Evolutionary conservation across 2,888 invertebrate genomes (phyloP), one percentile per base, ranked within the genome.

Genomic region (Eudasyphora cyanicolor): DNA sequence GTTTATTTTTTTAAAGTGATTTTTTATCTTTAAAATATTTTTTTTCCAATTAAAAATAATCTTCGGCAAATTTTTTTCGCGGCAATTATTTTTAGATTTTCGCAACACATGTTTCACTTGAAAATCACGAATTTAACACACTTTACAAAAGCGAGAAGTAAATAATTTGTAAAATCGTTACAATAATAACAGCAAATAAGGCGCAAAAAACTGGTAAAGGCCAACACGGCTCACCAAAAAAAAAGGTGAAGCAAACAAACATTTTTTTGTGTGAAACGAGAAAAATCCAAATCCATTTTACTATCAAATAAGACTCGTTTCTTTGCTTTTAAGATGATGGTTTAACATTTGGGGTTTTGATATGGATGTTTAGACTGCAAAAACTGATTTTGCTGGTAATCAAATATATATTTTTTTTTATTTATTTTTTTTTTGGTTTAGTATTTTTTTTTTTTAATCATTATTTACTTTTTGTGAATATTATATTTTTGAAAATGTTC

Each of bases 51-150:
- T 2, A 51, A 21, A 21, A n/a, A n/a, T n/a, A n/a, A n/a, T n/a
- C n/a, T n/a, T n/a, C n/a, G n/a, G n/a, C n/a, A n/a, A n/a, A n/a
- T n/a, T n/a, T n/a, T 60, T 60, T 60, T 60, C 12, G 24, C 4
- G 24, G 60, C 19, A n/a, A 27, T 60, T 27, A 27, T 29, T 21
- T 51, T 19, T n/a, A n/a, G n/a, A n/a, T n/a, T n/a, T n/a, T n/a
- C n/a, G n/a, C 14, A 12, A 24, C 57, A 12, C 19, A 21, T 2
- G 4, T 17, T 8, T 21, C 12, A 38, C 21, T 10, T 10, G 32
- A 32, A 27, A 64, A 64, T 67, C 67, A 67, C 67, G 67, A 67
- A 42, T 67, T 67, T 67, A 67, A 67, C 42, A 67, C 67, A 67
- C 67, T 67, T 67, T 67, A 42, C n/a, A n/a, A 19, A 8, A 10